A percentile compares a stretch with the other conserved stretches of the same genome.
Conservation (phyloP, 2,888 invertebrate species). For the Cephus pygmeus region DNA sequence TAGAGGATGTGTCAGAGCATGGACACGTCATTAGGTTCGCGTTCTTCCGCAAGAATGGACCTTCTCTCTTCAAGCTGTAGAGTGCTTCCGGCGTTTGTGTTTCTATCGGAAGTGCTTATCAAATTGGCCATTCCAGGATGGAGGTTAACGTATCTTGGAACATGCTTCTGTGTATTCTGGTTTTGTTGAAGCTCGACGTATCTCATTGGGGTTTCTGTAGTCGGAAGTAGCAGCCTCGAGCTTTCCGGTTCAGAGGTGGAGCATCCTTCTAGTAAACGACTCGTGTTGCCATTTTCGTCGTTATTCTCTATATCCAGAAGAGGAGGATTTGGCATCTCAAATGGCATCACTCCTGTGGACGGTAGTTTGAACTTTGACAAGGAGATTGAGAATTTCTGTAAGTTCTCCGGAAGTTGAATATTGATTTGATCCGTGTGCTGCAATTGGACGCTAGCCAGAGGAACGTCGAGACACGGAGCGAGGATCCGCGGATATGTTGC, state of each 20-base stretch:
- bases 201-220: conserved; percentile 4
- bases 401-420: conserved; percentile 65
- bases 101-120: neutral
- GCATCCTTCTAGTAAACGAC: conserved; percentile 14
- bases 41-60: conserved; percentile 24
- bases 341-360: conserved; percentile 6
- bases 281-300: conserved; percentile 11
- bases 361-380: conserved; percentile 39
- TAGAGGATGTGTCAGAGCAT: conserved; percentile 38
- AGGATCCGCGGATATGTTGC: conserved; percentile 82
- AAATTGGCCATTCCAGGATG: conserved; percentile 38
- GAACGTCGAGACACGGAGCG: conserved; percentile 82
- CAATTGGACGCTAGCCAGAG: conserved; percentile 78
- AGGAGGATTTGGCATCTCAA: conserved; percentile 30
- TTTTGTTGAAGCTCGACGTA: conserved; percentile 13
- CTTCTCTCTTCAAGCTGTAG: conserved; percentile 35
- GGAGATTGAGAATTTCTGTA: conserved; percentile 64
- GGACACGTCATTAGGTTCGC: conserved; percentile 35
- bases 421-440: conserved; percentile 74
- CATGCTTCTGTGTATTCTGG: conserved; percentile 21
- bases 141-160: conserved; percentile 51
- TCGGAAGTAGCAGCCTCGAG: conserved; percentile 28
- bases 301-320: conserved; percentile 37
- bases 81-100: conserved; percentile 1
- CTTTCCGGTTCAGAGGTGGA: conserved; percentile 33